These are phyloP conservation scores for Notarius lentiginosus DNA, from an alignment of 2,113 vertebrate genomes.

Conservation along the genomic window DNA sequence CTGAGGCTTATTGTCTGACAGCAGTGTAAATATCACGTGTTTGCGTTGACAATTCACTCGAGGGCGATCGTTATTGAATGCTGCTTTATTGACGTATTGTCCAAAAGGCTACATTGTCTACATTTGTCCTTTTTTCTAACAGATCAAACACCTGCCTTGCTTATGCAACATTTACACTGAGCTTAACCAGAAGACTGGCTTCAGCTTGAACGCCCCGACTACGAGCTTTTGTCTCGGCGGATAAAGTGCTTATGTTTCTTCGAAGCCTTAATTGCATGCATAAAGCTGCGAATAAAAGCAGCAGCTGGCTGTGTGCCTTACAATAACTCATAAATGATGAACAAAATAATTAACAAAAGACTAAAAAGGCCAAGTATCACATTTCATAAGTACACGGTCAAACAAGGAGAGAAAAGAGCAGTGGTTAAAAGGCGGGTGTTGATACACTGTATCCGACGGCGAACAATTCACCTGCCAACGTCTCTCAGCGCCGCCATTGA, in stretches of 20 bases:
- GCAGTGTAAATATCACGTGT: not conserved
- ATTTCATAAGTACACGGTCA: slow-evolving; percentile 62
- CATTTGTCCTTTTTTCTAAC: not conserved
- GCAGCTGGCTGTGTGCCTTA: slow-evolving; percentile 70
- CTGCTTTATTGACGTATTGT: slow-evolving; percentile 4
- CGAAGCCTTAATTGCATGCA: slow-evolving; percentile 66
- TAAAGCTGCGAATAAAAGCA: slow-evolving; percentile 62
- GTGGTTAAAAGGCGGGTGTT: slow-evolving; percentile 60
- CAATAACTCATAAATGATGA: slow-evolving; percentile 64
- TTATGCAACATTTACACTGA: slow-evolving; percentile 28
- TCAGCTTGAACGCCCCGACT: slow-evolving; percentile 51
- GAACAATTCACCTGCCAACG: slow-evolving; percentile 85
- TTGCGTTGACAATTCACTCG: slow-evolving; percentile 18
- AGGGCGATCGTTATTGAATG: not conserved
- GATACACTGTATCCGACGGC: slow-evolving; percentile 74
- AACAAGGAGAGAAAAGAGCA: slow-evolving; percentile 50
- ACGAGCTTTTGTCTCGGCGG: slow-evolving; percentile 56
- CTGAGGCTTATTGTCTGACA: not conserved
- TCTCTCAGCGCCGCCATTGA: slow-evolving; percentile 75
- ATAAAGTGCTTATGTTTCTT: slow-evolving; percentile 61
- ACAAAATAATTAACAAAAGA: slow-evolving; percentile 56
- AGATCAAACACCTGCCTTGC: slow-evolving; percentile 64
- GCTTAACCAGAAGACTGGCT: slow-evolving; percentile 52
- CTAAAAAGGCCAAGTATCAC: slow-evolving; percentile 53
- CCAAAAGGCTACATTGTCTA: slow-evolving; percentile 18